Base-by-base conservation (phyloP, 1,140 invertebrate genomes). In the Drosophila eugracilis region DNA sequence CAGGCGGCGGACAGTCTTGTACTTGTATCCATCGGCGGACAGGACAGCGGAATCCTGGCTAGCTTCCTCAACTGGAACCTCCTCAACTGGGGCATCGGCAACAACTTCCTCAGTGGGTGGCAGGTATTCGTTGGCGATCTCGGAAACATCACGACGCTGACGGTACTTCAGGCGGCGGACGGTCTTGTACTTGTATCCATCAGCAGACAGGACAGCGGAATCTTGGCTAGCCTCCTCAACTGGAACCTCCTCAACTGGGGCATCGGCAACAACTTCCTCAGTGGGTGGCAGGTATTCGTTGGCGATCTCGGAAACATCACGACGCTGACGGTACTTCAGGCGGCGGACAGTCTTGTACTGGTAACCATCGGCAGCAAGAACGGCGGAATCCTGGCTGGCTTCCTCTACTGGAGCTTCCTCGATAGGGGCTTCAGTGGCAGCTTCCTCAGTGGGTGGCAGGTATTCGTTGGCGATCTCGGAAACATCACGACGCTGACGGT, bases 131-230 rank as follows among this genome's bases (percentile, higher is more conserved):
- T 74, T 77, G 37, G 76, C 65, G 22, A 86, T 53, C 59, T 71
- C 73, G 1, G 71, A 62, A 0, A 85, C 78, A 67, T 81, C 78
- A 65, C 81, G 81, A 22, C 65, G 55, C 10, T 78, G 70, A 21
- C 80, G 79, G 21, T 77, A 84, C 42, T 78, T 78, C n/a, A 78
- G 47, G 4, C 77, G 79, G 47, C 74, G 71, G 0, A 88, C 72
- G 19, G 79, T 75, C 39, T 88, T 84, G 52, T 84, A 81, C 12
- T 78, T 15, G 50, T 85, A 85, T 0, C 81, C 81, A 73, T 81
- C 71, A 1, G 39, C 62, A 6, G 54, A 37, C 0, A 88, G 67
- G 28, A 70, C 71, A 45, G 79, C 72, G 1, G 83, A 75, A 12
- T 81, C 75, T 19, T 75, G 69, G 5, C 53, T 45, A 6, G 41